Percentiles rank a stretch among this genome's conserved stretches.
Conservation (phyloP, 2,113 vertebrate genomes). For the Ailuropoda melanoleuca region DNA sequence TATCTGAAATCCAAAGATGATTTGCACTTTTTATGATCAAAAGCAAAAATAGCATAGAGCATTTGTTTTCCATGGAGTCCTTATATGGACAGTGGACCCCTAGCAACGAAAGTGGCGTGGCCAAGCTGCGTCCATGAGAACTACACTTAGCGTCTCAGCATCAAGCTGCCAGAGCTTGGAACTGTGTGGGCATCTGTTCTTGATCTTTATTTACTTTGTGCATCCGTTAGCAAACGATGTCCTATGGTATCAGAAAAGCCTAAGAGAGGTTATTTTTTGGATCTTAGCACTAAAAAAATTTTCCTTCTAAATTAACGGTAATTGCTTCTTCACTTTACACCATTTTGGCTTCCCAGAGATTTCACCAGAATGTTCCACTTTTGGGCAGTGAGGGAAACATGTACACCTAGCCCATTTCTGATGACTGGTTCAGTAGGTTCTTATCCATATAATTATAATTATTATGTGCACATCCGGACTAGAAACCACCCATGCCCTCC, state of each 20-base stretch:
- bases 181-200: not conserved
- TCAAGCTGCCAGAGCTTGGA: not conserved
- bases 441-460: not conserved
- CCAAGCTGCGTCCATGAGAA: not conserved
- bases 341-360: not conserved
- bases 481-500: too few species aligned
- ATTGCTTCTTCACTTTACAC: not conserved
- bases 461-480: not conserved
- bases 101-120: not conserved
- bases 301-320: not conserved
- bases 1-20: not conserved
- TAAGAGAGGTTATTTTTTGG: not conserved
- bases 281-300: not conserved
- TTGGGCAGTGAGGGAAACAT: not conserved
- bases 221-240: not conserved
- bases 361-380: not conserved
- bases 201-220: not conserved
- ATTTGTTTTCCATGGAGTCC: not conserved
- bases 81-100: not conserved
- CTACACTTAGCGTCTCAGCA: not conserved
- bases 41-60: not conserved
- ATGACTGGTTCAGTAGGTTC: not conserved
- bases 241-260: not conserved
- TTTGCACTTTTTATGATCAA: not conserved
- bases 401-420: not conserved